These are phyloP conservation scores for Rafetus swinhoei DNA, from an alignment of 2,113 vertebrate genomes.

Conservation along the genomic window DNA sequence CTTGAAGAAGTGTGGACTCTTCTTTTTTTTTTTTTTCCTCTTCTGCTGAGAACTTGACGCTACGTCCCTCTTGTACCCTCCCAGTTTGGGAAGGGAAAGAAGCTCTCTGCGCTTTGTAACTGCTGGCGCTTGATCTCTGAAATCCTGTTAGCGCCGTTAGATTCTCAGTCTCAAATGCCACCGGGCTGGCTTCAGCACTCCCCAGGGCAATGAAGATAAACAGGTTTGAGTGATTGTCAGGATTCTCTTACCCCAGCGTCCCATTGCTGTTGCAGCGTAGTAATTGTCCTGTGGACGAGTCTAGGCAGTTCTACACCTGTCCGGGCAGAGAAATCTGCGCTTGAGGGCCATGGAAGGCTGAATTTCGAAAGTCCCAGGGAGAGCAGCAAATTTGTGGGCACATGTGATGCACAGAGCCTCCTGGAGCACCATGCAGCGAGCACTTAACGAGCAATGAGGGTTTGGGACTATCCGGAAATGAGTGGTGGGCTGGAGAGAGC, in stretches of 20 bases:
- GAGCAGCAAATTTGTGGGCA: not conserved
- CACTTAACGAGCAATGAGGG: not conserved
- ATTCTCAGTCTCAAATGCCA: conserved; percentile 30
- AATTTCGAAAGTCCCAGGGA: not conserved
- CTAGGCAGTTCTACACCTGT: conserved; percentile 3
- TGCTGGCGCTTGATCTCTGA: conserved; percentile 42
- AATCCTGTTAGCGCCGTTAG: conserved; percentile 66
- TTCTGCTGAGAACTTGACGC: not conserved
- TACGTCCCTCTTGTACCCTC: not conserved
- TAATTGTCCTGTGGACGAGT: not conserved
- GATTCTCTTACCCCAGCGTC: not conserved
- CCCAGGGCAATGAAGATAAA: conserved; percentile 52
- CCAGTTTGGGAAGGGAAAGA: not conserved
- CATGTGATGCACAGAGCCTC: not conserved
- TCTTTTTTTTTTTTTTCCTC: not conserved
- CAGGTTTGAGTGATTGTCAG: conserved; percentile 36
- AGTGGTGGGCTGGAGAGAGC: not conserved
- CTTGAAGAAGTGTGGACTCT: not conserved
- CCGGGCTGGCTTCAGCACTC: not conserved
- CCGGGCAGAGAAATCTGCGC: not conserved
- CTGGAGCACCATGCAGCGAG: accelerated
- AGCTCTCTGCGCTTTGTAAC: not conserved
- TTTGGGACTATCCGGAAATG: not conserved
- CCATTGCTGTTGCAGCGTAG: not conserved
- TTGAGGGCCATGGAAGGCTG: not conserved